Percentiles rank a stretch among this genome's conserved stretches.
Conservation (phyloP, 2,888 invertebrate genomes). For the Exephanes ischioxanthus region DNA sequence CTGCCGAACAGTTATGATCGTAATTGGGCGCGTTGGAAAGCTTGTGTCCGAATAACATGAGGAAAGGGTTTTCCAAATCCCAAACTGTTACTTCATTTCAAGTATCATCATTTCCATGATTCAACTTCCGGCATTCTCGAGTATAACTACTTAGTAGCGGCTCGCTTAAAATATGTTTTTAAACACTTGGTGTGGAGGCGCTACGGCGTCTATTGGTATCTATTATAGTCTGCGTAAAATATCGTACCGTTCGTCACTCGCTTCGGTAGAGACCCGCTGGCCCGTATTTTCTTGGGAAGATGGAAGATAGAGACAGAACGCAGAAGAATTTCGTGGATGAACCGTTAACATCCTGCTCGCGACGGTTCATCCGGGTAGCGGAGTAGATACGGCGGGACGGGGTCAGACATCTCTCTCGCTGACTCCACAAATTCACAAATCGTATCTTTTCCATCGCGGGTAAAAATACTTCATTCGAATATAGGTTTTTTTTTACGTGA, state of each 20-base stretch:
- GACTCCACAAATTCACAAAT: neutral
- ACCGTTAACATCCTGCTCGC: constrained; percentile 64
- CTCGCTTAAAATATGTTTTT: too few species aligned
- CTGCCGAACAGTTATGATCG: too few species aligned
- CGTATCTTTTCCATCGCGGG: neutral
- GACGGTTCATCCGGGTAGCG: neutral
- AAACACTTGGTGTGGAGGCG: too few species aligned
- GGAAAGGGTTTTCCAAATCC: too few species aligned
- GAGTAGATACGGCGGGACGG: constrained; percentile 11
- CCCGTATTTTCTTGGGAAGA: constrained; percentile 51
- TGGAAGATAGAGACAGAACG: constrained; percentile 25
- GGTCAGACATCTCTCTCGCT: constrained; percentile 2
- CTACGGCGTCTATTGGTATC: neutral
- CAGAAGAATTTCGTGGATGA: constrained; percentile 57
- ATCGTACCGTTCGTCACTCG: constrained; percentile 38
- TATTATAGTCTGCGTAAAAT: neutral
- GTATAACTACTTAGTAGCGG: too few species aligned
- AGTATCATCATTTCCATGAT: too few species aligned
- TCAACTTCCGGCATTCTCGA: too few species aligned
- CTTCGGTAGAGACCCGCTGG: constrained; percentile 62
- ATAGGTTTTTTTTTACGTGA: neutral
- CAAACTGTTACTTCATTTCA: too few species aligned
- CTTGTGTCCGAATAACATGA: too few species aligned
- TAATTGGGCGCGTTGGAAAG: too few species aligned
- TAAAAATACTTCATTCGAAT: neutral